phyloP scores from a whole-genome alignment of 2,113 vertebrate species.

The Grantiella picta region DNA sequence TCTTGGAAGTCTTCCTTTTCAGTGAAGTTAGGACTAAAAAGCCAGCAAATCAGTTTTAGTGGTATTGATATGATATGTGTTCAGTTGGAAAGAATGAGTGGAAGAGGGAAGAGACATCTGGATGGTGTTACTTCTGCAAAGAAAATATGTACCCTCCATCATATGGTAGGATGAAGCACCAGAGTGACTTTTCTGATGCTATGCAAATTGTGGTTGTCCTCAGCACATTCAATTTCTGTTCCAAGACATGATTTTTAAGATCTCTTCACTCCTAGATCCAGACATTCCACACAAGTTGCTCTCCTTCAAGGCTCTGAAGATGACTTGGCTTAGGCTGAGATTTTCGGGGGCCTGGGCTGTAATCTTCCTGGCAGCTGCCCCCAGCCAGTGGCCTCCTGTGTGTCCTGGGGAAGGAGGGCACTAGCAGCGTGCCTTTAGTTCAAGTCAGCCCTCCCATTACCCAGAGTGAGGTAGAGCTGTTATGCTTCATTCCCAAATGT shows the following conservation, averaged over 20 bases:
- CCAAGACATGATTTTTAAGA: not conserved
- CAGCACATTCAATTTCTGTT: not conserved
- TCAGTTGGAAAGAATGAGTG: not conserved
- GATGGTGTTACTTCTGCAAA: not conserved
- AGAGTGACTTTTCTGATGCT: not conserved
- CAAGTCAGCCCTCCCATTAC: not conserved
- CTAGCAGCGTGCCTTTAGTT: not conserved
- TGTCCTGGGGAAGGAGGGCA: not conserved
- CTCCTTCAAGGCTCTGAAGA: not conserved
- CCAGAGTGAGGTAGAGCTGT: not conserved
- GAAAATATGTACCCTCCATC: not conserved
- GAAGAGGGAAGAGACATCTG: slow-evolving; percentile 7
- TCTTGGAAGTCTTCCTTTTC: not conserved
- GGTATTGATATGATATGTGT: not conserved
- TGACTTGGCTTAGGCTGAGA: not conserved
- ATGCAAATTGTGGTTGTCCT: not conserved
- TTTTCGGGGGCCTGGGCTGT: not conserved
- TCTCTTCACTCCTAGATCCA: not conserved
- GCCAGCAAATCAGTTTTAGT: not conserved
- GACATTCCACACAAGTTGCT: not conserved
- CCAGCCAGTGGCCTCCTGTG: not conserved
- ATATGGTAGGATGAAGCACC: not conserved
- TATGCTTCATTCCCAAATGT: not conserved
- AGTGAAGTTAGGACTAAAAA: not conserved
- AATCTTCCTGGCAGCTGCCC: not conserved